These are phyloP conservation scores for Pituophis catenifer DNA, from an alignment of 2,113 vertebrate genomes.

Conservation along the genomic window DNA sequence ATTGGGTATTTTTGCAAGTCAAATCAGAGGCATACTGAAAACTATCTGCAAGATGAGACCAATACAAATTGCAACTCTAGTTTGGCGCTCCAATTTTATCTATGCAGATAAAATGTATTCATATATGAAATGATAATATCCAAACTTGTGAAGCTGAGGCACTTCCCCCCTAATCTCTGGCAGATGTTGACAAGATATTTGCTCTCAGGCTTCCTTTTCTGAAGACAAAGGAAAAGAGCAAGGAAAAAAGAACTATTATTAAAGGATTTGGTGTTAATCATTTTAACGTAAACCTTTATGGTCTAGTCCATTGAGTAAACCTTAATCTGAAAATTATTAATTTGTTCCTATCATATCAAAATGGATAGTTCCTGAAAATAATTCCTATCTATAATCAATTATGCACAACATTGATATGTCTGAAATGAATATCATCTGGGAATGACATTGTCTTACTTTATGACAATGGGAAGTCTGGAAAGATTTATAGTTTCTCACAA, in stretches of 20 bases:
- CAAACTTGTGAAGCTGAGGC: not conserved
- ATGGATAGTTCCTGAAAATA: not conserved
- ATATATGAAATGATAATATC: not conserved
- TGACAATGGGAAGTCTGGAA: not conserved
- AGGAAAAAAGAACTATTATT: not conserved
- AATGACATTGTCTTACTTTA: not conserved
- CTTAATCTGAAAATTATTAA: not conserved
- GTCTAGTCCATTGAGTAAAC: not conserved
- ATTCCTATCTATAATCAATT: not conserved
- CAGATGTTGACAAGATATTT: not conserved
- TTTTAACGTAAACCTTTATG: not conserved
- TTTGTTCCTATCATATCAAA: not conserved
- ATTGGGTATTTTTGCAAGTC: not conserved
- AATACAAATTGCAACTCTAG: not conserved
- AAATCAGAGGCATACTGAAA: slow-evolving; percentile 20
- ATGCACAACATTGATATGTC: not conserved
- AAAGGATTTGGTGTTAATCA: not conserved
- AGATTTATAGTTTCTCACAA: not conserved
- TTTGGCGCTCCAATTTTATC: not conserved
- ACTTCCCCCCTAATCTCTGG: not conserved
- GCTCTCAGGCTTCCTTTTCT: not conserved
- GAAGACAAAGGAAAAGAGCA: not conserved
- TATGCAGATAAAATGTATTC: not conserved
- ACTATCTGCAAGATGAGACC: not conserved
- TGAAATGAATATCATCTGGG: not conserved